These are phyloP conservation scores for Megaceryle maxima DNA, from an alignment of 2,113 vertebrate genomes.

Conservation along the genomic window DNA sequence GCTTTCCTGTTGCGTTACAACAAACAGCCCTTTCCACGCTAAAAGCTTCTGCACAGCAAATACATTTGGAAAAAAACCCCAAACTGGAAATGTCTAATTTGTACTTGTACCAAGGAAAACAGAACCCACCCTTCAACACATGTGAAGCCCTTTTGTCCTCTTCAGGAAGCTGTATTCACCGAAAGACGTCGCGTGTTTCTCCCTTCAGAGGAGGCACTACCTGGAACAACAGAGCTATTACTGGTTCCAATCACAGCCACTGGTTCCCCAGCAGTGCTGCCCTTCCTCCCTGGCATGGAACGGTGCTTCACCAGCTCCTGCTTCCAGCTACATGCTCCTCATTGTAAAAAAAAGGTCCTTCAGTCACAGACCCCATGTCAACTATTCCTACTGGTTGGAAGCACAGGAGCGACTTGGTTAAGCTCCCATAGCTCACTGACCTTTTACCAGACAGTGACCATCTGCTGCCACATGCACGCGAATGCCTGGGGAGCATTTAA, in stretches of 20 bases:
- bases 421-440: background rate
- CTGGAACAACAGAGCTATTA: background rate
- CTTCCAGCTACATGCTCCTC: background rate
- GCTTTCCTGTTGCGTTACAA: background rate
- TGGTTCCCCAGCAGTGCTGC: background rate
- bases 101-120: background rate
- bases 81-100: background rate
- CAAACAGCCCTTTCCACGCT: background rate
- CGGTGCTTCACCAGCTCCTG: background rate
- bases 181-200: background rate
- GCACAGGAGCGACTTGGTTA: background rate
- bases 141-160: background rate
- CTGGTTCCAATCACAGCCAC: background rate
- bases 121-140: background rate
- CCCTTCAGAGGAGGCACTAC: background rate
- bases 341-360: background rate
- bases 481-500: background rate
- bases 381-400: background rate
- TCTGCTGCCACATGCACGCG: background rate
- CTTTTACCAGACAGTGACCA: background rate
- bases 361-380: background rate
- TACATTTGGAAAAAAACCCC: background rate
- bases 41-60: background rate
- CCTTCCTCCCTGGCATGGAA: background rate
- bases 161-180: background rate